Base-by-base conservation (phyloP, 2,113 vertebrate genomes). In the Pteruthius melanotis region DNA sequence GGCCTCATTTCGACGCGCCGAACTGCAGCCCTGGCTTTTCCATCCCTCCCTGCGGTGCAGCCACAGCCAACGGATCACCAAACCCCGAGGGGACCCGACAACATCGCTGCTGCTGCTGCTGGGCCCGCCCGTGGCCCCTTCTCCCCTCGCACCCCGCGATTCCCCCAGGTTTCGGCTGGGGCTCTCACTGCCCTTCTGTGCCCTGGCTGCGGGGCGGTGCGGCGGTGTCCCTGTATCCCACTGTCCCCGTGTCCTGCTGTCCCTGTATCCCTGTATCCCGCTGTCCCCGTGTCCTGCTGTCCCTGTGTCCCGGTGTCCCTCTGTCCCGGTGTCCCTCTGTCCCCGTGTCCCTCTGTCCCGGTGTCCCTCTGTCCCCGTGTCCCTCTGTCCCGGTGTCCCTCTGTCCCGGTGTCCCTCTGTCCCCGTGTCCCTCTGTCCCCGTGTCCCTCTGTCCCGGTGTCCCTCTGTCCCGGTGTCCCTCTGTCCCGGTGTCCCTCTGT, bases 181-280 rank as follows among this genome's bases (percentile, higher is more conserved):
- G 27, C 31, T n/a, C 2, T 5, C 21, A 0, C 3, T 8, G 17
- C 18, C 3, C 1, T 12, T 8, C 19, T 0, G 15, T 2, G 22
- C 44, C 14, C 2, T 2, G 17, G 13, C 30, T 4, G 31, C 0
- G 7, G 14, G 12, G 24, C 26, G 6, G 61, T 64, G 39, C 2
- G n/a, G n/a, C 44, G 1, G 11, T 74, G 31, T 45, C 50, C 15
- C 15, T 11, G 40, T 42, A 14, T 40, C 39, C 13, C 42, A 15
- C 15, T 42, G 42, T 42, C 42, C 16, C 28, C 27, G 15, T 61
- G 23, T 39, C 37, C 40, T 14, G 15, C 15, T 31, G 4, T 5
- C 14, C 5, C 11, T n/a, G 23, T 26, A n/a, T n/a, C 16, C 26
- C 9, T 26, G 8, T 40, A 40, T 40, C 39, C 13, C 42, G 42